Evolutionary conservation across 2,888 invertebrate genomes (phyloP), one percentile per base, ranked within the genome.

Genomic region (Drosophila nr. perissopoda): DNA sequence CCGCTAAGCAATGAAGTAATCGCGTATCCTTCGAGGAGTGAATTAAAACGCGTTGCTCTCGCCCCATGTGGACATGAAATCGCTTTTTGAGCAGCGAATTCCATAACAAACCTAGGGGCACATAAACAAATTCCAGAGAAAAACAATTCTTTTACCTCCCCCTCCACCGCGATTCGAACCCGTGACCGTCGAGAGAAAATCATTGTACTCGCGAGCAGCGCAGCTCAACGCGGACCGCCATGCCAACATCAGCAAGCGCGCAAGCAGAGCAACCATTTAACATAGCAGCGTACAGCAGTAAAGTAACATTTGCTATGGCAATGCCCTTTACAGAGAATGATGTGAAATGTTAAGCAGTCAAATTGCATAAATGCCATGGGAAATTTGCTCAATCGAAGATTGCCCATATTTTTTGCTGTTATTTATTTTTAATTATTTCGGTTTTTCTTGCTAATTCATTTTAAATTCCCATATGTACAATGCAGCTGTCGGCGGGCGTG

Each of bases 151-250:
- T 21, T 11, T 42, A 11, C 21, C 5, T 46, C 3, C 33, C 3
- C 21, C 29, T 0, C 31, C 11, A 6, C 1, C 8, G 16, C 2
- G 34, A 18, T 29, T 8, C 8, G 56, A n/a, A 38, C 56, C 16
- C 27, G 8, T n/a, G n/a, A 13, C 18, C 4, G 0, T 3, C 10
- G 21, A n/a, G 2, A n/a, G 4, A 2, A 25, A 46, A 36, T 16
- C 36, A 13, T 36, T 6, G 13, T 36, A 33, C 2, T 25, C 21
- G 10, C 2, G 5, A 6, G 27, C 18, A 38, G 7, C n/a, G 56
- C n/a, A 38, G 7, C 68, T 57, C n/a, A 73, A 69, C 68, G 49
- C 42, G 27, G 21, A 61, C 11, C 74, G 33, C 82, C 70, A 82
- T 21, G 29, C 42, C 6, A 49, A 34, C 18, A 54, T 56, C 10